Base-by-base conservation (phyloP, 2,797 vertebrate species). In the Spea hammondii region DNA sequence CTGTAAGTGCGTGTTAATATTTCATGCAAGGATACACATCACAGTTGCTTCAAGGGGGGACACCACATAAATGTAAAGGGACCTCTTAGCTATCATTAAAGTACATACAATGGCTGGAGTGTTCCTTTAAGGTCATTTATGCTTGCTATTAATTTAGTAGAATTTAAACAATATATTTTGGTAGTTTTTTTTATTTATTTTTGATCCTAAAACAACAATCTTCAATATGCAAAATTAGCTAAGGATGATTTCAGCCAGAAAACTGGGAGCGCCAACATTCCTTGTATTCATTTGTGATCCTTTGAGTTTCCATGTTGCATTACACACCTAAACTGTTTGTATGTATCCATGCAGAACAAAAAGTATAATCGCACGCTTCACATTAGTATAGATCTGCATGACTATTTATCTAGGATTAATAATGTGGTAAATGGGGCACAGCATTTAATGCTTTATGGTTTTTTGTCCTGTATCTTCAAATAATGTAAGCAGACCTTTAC, bases 311-410 rank as follows among this genome's bases (percentile, higher is more conserved):
- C 5, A 5, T 11, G 8, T 5, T 57, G 8, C 55, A 57, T 57
- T 13, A 10, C 55, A 57, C 55, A 13, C 59, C 13, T 62, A 6
- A 32, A 32, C 9, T 62, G 14, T 14, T 62, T 62, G 7, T 62
- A 62, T 62, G 59, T 17, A 62, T 62, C 59, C 59, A 62, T 62
- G 59, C 14, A 32, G 59, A 62, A 62, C 9, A 32, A 62, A 62
- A 62, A 17, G 14, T 44, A 17, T 17, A 6, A 62, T 62, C 6
- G 59, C 9, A 7, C 12, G 14, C n/a, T 3, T 62, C n/a, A 5
- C n/a, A 1, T 62, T 17, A 17, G n/a, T 62, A 17, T 62, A 7
- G n/a, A 17, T 62, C 6, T 62, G 9, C 59, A 32, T 17, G n/a
- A 1, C 6, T 17, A 17, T 62, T 12, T 17, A 17, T 32, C 14